Conservation (phyloP, 2,888 invertebrate genomes). For the Tinea pellionella region DNA sequence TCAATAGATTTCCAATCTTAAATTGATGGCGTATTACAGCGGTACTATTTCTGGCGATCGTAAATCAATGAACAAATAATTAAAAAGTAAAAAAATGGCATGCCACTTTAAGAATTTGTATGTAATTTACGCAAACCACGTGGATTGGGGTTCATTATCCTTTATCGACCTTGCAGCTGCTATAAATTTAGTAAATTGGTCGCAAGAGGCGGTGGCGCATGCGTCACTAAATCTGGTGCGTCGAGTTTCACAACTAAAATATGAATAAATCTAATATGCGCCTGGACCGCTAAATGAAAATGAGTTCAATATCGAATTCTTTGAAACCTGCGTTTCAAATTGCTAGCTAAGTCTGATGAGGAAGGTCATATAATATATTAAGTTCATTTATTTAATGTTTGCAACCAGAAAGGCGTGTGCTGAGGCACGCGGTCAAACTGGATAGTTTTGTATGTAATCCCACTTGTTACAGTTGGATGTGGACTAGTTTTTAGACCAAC, state of each 20-base stretch:
- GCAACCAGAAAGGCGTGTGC: conserved; percentile 38
- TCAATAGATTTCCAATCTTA: neutral
- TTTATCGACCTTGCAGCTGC: conserved; percentile 59
- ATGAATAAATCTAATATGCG: neutral
- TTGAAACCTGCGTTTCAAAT: neutral
- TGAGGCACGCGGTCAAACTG: conserved; percentile 7
- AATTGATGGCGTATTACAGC: neutral
- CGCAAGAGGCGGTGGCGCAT: conserved; percentile 44
- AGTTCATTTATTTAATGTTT: conserved; percentile 24
- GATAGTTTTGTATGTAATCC: conserved; percentile 29
- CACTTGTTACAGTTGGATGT: conserved; percentile 39
- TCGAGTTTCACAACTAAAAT: conserved; percentile 30
- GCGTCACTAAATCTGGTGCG: conserved; percentile 50
- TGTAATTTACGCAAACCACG: conserved; percentile 14
- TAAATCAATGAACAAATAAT: neutral
- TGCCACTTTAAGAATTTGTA: neutral
- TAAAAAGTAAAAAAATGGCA: neutral
- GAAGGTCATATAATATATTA: conserved; percentile 7
- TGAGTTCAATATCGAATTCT: neutral
- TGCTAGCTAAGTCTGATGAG: neutral
- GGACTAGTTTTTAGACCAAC: conserved; percentile 44
- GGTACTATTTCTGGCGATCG: neutral
- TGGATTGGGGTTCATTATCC: conserved; percentile 53
- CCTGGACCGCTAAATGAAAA: neutral
- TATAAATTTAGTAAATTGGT: conserved; percentile 60